These are phyloP conservation scores for Chaetops frenatus DNA, from an alignment of 2,113 vertebrate genomes.

Conservation along the genomic window DNA sequence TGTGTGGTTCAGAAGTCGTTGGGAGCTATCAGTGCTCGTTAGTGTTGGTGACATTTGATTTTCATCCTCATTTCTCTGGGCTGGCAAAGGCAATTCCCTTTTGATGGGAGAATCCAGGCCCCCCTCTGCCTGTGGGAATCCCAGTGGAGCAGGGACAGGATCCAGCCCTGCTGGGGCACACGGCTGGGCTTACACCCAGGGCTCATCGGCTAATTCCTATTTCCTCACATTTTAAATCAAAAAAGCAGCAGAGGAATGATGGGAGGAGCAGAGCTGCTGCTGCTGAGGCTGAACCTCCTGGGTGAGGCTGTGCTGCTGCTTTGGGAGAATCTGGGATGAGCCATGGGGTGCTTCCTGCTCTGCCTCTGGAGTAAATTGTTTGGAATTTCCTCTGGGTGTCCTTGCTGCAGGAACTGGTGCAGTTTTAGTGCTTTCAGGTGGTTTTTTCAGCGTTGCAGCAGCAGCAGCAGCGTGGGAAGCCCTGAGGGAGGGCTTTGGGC, in stretches of 20 bases:
- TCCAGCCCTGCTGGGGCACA: background rate
- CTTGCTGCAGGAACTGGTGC: background rate
- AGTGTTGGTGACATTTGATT: background rate
- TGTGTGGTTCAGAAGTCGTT: background rate
- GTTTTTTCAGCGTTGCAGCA: background rate
- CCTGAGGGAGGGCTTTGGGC: fast-evolving
- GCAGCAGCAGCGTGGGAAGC: fast-evolving
- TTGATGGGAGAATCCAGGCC: background rate
- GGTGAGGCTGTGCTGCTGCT: background rate
- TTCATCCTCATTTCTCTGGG: background rate
- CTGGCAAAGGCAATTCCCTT: background rate
- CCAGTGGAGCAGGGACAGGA: background rate
- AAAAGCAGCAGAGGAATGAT: background rate
- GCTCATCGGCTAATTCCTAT: background rate
- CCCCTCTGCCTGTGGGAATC: background rate
- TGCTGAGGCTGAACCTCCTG: background rate
- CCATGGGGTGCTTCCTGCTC: fast-evolving
- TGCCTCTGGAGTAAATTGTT: background rate
- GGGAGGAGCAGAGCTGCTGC: background rate
- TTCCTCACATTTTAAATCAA: background rate
- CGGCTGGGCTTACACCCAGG: background rate
- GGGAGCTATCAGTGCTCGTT: background rate
- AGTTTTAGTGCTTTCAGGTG: background rate
- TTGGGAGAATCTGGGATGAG: background rate
- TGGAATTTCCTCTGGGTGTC: background rate